phyloP scores from a whole-genome alignment of 2,888 invertebrate genomes.

The Rhingia rostrata region DNA sequence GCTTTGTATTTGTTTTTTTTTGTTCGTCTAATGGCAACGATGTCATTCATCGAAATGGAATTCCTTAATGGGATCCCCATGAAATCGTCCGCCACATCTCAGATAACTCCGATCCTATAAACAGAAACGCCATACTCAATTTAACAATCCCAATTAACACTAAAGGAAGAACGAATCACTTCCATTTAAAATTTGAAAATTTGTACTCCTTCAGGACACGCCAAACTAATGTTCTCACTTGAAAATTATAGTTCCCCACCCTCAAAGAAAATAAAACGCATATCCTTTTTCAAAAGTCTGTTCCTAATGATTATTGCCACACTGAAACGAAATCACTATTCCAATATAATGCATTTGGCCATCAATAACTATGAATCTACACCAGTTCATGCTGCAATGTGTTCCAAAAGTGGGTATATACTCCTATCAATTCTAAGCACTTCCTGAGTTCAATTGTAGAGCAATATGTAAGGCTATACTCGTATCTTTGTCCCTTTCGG shows the following conservation, averaged over 20 bases:
- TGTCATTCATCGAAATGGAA: too few species aligned
- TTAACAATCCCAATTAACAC: slow-evolving; percentile 10
- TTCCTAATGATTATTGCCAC: slow-evolving; percentile 30
- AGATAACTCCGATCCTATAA: too few species aligned
- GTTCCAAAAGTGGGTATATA: not conserved
- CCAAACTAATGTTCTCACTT: slow-evolving; percentile 2
- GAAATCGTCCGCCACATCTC: too few species aligned
- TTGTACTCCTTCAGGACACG: not conserved
- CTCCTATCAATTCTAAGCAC: not conserved
- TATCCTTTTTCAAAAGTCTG: slow-evolving; percentile 25
- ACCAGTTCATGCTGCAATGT: not conserved
- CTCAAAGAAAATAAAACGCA: not conserved
- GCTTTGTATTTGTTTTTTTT: too few species aligned
- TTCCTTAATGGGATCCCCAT: too few species aligned
- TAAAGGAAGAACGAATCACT: not conserved
- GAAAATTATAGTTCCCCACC: not conserved
- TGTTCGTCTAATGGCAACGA: too few species aligned
- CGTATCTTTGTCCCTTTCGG: not conserved
- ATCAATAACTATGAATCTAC: slow-evolving; percentile 14
- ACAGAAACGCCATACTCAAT: not conserved
- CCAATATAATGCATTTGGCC: slow-evolving; percentile 10
- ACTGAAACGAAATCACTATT: slow-evolving; percentile 31
- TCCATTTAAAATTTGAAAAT: not conserved
- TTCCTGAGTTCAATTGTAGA: slow-evolving; percentile 10
- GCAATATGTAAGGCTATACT: slow-evolving; percentile 26